phyloP scores from a whole-genome alignment of 2,113 vertebrate species.

The Syrrhaptes paradoxus region DNA sequence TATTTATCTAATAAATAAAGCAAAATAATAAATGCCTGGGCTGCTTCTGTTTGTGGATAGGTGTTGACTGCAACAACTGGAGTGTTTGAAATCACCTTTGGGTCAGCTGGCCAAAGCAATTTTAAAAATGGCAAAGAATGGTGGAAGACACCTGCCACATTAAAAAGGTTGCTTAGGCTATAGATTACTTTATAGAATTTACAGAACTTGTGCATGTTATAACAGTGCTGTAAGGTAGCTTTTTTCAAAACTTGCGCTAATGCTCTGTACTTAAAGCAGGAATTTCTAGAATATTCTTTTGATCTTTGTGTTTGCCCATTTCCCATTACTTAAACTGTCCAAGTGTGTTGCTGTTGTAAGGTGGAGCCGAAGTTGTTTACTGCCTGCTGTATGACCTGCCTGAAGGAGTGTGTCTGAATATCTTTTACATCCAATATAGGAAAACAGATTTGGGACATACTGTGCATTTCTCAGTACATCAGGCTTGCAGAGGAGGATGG shows the following conservation, averaged over 20 bases:
- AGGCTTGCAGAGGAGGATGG: not conserved
- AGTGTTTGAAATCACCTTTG: not conserved
- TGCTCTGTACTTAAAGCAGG: not conserved
- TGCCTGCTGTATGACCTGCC: not conserved
- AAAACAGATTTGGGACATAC: not conserved
- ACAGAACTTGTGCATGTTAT: not conserved
- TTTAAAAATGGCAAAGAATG: not conserved
- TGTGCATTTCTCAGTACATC: not conserved
- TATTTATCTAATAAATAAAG: not conserved
- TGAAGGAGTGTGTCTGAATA: not conserved
- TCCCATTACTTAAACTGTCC: not conserved
- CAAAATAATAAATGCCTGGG: not conserved
- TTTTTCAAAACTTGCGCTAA: not conserved
- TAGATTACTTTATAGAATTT: not conserved
- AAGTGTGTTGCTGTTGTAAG: not conserved
- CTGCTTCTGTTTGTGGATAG: not conserved
- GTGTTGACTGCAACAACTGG: not conserved
- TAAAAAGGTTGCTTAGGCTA: not conserved
- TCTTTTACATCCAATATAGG: not conserved
- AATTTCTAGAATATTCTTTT: not conserved
- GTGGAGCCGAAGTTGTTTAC: not conserved
- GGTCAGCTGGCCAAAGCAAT: not conserved
- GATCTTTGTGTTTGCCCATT: not conserved
- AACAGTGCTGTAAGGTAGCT: not conserved
- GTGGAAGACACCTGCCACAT: not conserved